Percentiles rank a stretch among this genome's conserved stretches.
Evolutionary conservation across 2,888 invertebrate genomes (phyloP).

Genomic region (Digitonthophagus gazella): DNA sequence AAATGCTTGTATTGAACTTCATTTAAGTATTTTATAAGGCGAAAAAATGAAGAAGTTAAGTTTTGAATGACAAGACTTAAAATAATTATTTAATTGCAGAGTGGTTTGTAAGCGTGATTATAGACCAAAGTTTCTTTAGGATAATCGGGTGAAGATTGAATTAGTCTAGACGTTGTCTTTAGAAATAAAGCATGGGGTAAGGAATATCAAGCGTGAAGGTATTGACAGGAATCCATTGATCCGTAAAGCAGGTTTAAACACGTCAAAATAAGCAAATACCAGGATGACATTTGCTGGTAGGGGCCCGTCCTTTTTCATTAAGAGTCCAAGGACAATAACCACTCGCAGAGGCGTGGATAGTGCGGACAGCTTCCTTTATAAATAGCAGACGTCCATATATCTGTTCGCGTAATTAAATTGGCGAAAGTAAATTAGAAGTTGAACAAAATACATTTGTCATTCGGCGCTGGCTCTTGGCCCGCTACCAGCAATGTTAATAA

Average conservation of each 20-base stretch:
- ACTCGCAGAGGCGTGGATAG: neutral
- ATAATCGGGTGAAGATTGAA: neutral
- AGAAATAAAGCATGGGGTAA: neutral
- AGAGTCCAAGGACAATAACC: neutral
- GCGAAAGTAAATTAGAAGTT: conserved; percentile 37
- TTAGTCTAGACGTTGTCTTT: neutral
- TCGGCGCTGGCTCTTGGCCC: conserved; percentile 34
- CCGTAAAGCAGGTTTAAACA: conserved; percentile 38
- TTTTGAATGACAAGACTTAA: too few relatives aligned
- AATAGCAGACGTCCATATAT: conserved; percentile 29
- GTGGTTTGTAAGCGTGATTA: too few relatives aligned
- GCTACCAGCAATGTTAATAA: conserved; percentile 36
- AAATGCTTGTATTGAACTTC: too few relatives aligned
- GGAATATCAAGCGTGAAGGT: conserved; percentile 19
- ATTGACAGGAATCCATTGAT: conserved; percentile 36
- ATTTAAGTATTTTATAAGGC: too few relatives aligned
- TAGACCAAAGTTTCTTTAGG: too few relatives aligned
- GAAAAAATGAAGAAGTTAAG: too few relatives aligned
- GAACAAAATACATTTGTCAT: conserved; percentile 36
- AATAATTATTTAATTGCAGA: too few relatives aligned
- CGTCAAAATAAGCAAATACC: conserved; percentile 40
- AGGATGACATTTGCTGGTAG: conserved; percentile 34
- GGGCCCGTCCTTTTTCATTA: neutral
- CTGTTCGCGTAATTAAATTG: conserved; percentile 37
- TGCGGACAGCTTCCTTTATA: neutral